Percentiles rank a stretch among this genome's conserved stretches.
phyloP scores from a whole-genome alignment of 2,888 invertebrate species.

The Latheticus oryzae region DNA sequence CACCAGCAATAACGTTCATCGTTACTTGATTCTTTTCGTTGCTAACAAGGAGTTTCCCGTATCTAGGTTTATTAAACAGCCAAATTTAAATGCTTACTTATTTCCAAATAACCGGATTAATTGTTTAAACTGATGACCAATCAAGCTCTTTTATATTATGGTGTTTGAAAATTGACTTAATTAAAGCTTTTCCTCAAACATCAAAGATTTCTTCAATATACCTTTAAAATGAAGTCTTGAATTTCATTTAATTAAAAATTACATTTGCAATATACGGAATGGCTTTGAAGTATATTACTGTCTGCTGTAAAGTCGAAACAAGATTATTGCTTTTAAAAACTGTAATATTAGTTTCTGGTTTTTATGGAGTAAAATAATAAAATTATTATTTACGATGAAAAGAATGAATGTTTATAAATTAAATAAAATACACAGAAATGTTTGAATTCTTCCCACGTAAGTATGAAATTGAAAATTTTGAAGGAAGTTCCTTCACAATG shows the following conservation, averaged over 20 bases:
- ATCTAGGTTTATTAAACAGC: conserved; percentile 19
- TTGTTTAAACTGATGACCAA: too few relatives aligned
- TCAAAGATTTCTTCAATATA: conserved; percentile 15
- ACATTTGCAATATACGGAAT: conserved; percentile 6
- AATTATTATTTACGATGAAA: conserved; percentile 4
- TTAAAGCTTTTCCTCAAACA: conserved; percentile 16
- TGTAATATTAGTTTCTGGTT: too few relatives aligned
- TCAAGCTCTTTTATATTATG: too few relatives aligned
- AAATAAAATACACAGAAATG: conserved; percentile 3
- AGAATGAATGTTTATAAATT: conserved; percentile 4
- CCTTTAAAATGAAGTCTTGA: conserved; percentile 15
- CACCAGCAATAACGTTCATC: conserved; percentile 34
- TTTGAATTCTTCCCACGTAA: conserved; percentile 13
- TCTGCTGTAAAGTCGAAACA: neutral
- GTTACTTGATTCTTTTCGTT: conserved; percentile 33
- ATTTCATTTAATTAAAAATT: conserved; percentile 27
- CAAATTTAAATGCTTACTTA: conserved; percentile 19
- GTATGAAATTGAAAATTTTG: conserved; percentile 11
- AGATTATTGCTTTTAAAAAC: neutral
- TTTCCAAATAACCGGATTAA: conserved; percentile 29
- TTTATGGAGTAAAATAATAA: neutral
- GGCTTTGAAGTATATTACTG: too few relatives aligned
- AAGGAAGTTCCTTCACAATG: neutral
- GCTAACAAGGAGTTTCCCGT: conserved; percentile 30
- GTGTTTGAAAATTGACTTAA: conserved; percentile 22